A percentile compares a stretch with the other conserved stretches of the same genome.
Conservation (phyloP, 2,113 vertebrate genomes). For the Centropristis striata region DNA sequence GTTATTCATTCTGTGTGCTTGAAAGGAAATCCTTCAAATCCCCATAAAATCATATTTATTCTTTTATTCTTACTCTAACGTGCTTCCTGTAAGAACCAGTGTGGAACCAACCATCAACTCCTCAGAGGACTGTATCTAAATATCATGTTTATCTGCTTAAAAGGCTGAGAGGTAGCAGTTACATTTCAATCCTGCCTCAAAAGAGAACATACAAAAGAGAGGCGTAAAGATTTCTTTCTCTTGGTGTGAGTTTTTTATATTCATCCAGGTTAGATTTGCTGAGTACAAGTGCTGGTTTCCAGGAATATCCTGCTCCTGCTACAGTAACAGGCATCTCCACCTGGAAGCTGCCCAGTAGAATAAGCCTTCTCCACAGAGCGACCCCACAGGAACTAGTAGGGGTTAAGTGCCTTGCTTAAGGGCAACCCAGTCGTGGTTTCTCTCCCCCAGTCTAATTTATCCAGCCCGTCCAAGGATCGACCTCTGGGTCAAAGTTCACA, state of each 20-base stretch:
- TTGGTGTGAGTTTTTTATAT: not conserved
- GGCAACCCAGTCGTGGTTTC: conserved; percentile 47
- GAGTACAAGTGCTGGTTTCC: conserved; percentile 6
- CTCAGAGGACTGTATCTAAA: conserved; percentile 7
- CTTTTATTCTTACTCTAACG: conserved; percentile 37
- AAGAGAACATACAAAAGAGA: conserved; percentile 13
- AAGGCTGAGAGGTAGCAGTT: not conserved
- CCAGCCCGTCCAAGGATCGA: conserved; percentile 23
- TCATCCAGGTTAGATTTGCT: not conserved
- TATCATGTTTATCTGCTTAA: conserved; percentile 27
- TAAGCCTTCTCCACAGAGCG: conserved; percentile 25
- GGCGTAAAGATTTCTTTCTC: conserved; percentile 16
- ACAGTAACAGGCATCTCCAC: conserved; percentile 3
- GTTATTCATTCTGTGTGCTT: conserved; percentile 42
- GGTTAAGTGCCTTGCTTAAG: conserved; percentile 58
- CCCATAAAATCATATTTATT: conserved; percentile 41
- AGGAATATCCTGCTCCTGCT: not conserved
- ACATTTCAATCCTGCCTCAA: conserved; percentile 8
- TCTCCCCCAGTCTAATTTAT: conserved; percentile 58
- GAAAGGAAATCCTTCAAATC: conserved; percentile 59
- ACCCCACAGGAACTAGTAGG: conserved; percentile 25
- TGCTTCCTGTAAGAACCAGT: conserved; percentile 31
- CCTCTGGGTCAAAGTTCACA: conserved; percentile 37
- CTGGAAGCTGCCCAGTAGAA: conserved; percentile 22
- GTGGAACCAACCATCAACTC: conserved; percentile 5